phyloP scores from a whole-genome alignment of 2,888 invertebrate genomes.

The Meteorus cinctellus region DNA sequence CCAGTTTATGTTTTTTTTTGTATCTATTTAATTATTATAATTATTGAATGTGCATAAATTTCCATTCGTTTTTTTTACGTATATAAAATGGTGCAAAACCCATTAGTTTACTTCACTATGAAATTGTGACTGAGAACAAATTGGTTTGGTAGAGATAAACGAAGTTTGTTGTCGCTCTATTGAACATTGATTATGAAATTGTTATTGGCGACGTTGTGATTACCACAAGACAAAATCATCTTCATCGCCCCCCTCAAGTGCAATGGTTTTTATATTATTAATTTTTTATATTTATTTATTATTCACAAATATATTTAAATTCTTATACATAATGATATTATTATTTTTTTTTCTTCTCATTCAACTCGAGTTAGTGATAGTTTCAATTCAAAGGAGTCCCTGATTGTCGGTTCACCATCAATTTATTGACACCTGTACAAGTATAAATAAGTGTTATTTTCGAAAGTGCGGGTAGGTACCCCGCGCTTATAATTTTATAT shows the following conservation, averaged over 20 bases:
- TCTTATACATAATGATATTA: not conserved
- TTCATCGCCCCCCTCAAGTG: not conserved
- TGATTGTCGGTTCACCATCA: conserved; percentile 66
- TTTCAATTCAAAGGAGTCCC: conserved; percentile 55
- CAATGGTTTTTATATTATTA: conserved; percentile 8
- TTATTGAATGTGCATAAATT: conserved; percentile 23
- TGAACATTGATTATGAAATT: conserved; percentile 35
- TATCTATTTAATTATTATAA: not conserved
- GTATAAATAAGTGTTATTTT: conserved; percentile 42
- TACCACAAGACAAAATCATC: conserved; percentile 30
- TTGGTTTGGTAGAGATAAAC: conserved; percentile 29
- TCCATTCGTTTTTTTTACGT: not conserved
- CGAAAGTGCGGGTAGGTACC: conserved; percentile 42
- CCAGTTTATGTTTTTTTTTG: conserved; percentile 38
- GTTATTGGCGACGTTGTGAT: not conserved
- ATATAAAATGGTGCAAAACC: conserved; percentile 15
- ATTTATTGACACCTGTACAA: conserved; percentile 28
- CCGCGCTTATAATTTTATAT: conserved; percentile 34
- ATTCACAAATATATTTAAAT: conserved; percentile 21
- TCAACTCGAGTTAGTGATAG: not conserved
- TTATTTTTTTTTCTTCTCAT: no score
- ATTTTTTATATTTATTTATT: conserved; percentile 11
- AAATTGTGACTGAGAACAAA: conserved; percentile 50
- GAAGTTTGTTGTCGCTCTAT: conserved; percentile 40
- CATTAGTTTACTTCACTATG: conserved; percentile 52